Conservation (phyloP, 2,113 vertebrate species). For the Tringa solitaria region DNA sequence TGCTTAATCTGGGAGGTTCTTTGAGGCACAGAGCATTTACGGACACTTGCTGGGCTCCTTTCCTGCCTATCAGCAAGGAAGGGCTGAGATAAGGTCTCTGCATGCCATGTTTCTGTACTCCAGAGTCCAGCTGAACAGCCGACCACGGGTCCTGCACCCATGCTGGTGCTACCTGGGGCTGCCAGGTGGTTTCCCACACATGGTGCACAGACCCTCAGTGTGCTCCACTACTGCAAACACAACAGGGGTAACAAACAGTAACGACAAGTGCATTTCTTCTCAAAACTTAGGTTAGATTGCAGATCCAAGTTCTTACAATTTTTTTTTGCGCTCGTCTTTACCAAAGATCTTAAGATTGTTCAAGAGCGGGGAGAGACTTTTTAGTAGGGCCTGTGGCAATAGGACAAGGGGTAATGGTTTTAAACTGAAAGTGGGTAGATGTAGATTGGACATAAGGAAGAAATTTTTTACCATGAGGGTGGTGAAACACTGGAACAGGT, state of each 20-base stretch:
- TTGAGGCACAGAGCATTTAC: background rate
- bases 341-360: background rate
- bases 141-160: rapidly evolving
- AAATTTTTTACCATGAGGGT: background rate
- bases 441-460: background rate
- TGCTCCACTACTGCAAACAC: background rate
- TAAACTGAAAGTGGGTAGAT: background rate
- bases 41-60: background rate
- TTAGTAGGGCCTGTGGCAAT: background rate
- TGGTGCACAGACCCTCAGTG: rapidly evolving
- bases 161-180: background rate
- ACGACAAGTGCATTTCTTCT: background rate
- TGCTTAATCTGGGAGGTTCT: background rate
- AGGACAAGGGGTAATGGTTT: background rate
- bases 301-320: background rate
- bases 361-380: background rate
- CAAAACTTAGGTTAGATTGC: background rate
- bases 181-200: background rate
- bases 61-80: background rate
- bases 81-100: background rate
- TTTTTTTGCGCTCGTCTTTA: background rate
- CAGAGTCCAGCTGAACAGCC: background rate
- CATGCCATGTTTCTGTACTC: background rate
- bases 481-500: background rate
- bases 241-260: background rate